Evolutionary conservation across 2,888 invertebrate genomes (phyloP).

Genomic region (Hemithea aestivaria): DNA sequence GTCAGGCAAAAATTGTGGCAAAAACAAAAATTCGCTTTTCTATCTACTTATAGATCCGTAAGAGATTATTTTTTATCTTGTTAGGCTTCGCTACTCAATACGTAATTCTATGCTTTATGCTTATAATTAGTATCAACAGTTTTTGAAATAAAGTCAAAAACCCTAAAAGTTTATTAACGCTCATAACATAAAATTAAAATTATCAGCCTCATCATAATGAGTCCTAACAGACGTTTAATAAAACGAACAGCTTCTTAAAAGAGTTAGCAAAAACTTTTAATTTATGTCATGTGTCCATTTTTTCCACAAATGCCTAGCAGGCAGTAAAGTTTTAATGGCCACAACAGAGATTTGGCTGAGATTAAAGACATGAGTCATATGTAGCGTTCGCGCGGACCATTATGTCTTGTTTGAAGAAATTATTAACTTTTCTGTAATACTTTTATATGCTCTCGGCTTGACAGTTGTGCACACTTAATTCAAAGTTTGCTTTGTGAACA

Average conservation of each 20-base stretch:
- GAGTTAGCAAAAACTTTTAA: slow-evolving; percentile 19
- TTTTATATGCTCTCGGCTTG: not conserved
- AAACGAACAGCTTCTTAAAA: slow-evolving; percentile 15
- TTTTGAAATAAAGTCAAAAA: no score
- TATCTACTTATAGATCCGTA: no score
- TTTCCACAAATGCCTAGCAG: slow-evolving; percentile 26
- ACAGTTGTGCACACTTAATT: no score
- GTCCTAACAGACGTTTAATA: slow-evolving; percentile 8
- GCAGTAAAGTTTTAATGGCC: slow-evolving; percentile 29
- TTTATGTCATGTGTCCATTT: slow-evolving; percentile 26
- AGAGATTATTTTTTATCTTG: no score
- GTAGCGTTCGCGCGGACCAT: slow-evolving; percentile 18
- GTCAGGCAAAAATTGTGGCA: no score
- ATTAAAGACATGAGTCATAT: slow-evolving; percentile 30
- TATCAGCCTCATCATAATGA: not conserved
- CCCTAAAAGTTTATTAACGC: no score
- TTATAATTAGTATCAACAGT: no score
- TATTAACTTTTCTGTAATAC: not conserved
- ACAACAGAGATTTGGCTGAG: slow-evolving; percentile 26
- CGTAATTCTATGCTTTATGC: no score
- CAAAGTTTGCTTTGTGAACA: no score
- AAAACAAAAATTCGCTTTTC: no score
- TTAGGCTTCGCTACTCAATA: no score
- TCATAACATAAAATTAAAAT: no score
- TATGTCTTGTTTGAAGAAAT: slow-evolving; percentile 10